Base-by-base conservation (phyloP, 2,888 invertebrate genomes). In the Criorhina ranunculi region DNA sequence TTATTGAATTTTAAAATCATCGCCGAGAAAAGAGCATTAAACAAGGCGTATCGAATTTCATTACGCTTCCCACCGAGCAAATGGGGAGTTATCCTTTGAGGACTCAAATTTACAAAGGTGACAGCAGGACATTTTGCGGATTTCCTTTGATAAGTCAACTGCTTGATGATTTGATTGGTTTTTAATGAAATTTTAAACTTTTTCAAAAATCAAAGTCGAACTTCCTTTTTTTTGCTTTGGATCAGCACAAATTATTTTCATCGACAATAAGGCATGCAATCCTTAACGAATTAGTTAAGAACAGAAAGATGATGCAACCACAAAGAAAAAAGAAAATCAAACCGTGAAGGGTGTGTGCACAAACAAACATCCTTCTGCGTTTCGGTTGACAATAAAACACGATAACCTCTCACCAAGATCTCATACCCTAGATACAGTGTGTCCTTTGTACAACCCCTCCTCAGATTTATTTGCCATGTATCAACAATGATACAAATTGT, bases 41-140 rank as follows among this genome's bases (percentile, higher is more conserved):
- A 91, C 91, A 90, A 92, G 92, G 92, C 92, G 90, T 92, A 92
- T 92, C 91, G 90, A 91, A 92, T 92, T 92, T 92, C 92, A 92
- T 92, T 92, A 91, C 88, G 83, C 87, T 87, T 82, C 81, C 62
- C 59, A 8, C 12, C 11, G 11, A 53, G 17, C 44, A 44, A 33
- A 44, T 49, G 49, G 62, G 40, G 70, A 51, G 24, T 66, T 67
- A 31, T 64, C 60, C 75, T 59, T 67, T 37, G 51, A 62, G 62
- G 40, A 31, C 24, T 57, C 53, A 35, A 5, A 53, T 49, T 46
- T 62, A 24, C 31, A 29, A 15, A 82, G 69, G 73, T 75, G 51
- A 64, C 83, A 64, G 83, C 75, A 57, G 78, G 78, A 78, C 44
- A 60, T 37, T 67, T 53, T 40, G 15, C 44, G 33, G 53, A 60